These are phyloP conservation scores for Platysternon megacephalum DNA, from an alignment of 2,113 vertebrate genomes.

Conservation along the genomic window DNA sequence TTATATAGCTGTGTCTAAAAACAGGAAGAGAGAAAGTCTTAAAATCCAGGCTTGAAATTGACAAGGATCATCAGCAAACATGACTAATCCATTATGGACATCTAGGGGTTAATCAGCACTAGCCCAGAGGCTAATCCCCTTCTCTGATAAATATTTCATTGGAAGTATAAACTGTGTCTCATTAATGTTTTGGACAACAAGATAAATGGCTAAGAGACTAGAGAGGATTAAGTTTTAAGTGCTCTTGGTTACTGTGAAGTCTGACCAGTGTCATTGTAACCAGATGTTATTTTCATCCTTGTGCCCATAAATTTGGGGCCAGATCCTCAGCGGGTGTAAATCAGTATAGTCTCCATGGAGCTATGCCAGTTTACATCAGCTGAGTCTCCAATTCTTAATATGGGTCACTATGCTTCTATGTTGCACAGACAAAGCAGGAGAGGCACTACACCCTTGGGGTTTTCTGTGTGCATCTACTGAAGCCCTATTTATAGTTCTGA, in stretches of 20 bases:
- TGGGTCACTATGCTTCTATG: not conserved
- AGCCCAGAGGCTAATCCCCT: constrained; percentile 46
- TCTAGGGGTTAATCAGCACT: constrained; percentile 71
- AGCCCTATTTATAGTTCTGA: constrained; percentile 56
- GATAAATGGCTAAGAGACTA: constrained; percentile 34
- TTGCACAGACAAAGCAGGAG: not conserved
- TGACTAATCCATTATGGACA: constrained; percentile 67
- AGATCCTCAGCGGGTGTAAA: not conserved
- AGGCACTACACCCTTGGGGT: not conserved
- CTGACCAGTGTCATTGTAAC: not conserved
- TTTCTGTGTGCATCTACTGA: not conserved
- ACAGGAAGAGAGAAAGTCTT: not conserved
- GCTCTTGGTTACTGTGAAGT: not conserved
- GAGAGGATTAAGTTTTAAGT: constrained; percentile 37
- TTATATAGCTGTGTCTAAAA: not conserved
- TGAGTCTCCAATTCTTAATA: not conserved
- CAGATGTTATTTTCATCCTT: constrained; percentile 54
- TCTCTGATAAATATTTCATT: constrained; percentile 50
- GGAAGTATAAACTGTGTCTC: constrained; percentile 37
- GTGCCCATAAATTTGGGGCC: not conserved
- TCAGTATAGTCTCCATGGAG: accelerated
- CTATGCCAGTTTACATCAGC: not conserved
- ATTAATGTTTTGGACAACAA: constrained; percentile 48
- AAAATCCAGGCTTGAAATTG: constrained; percentile 35
- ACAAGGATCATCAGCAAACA: constrained; percentile 64